Evolutionary conservation across 2,888 invertebrate genomes (phyloP), one percentile per base, ranked within the genome.

Genomic region (Harpalus rubripes): DNA sequence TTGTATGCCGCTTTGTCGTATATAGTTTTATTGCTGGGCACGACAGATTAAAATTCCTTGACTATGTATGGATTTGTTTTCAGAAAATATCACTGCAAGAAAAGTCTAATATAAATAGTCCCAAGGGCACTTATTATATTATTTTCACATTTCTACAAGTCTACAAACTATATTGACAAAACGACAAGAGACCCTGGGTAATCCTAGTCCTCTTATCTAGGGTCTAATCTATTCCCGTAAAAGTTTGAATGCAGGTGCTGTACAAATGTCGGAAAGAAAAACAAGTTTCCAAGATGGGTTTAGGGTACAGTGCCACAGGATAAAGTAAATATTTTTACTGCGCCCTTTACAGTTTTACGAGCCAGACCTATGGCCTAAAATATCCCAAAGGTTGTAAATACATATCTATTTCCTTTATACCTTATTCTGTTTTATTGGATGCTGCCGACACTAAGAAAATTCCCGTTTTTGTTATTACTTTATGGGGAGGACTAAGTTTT

Each of bases 281-380:
- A 32, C 32, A 65, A 68, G 32, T 26, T 63, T 26, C 10, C 15
- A 63, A n/a, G 68, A 32, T 8, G 63, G 63, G 6, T 26, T 68
- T 68, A 68, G 39, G 39, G 68, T 39, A 12, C 68, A 15, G 68
- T 68, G 39, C 68, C 15, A 68, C 1, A 10, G 68, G 39, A 68
- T 68, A 68, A 68, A 39, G 68, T 68, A 68, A 68, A 68, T 39
- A 68, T 68, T 39, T 68, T 68, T 68, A 68, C 68, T 32, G 68
- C 68, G 39, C 68, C 68, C 68, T 68, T 68, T 39, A n/a, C 32
- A 68, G 2, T 68, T 63, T 68, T 68, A 68, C 32, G 68, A 68
- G 10, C n/a, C 7, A 68, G 15, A 7, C 63, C 63, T 63, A 26
- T 32, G 68, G 12, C 68, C 68, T 39, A 68, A 68, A 68, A 68